Conservation (phyloP, 2,888 invertebrate genomes). For the Patella depressa region DNA sequence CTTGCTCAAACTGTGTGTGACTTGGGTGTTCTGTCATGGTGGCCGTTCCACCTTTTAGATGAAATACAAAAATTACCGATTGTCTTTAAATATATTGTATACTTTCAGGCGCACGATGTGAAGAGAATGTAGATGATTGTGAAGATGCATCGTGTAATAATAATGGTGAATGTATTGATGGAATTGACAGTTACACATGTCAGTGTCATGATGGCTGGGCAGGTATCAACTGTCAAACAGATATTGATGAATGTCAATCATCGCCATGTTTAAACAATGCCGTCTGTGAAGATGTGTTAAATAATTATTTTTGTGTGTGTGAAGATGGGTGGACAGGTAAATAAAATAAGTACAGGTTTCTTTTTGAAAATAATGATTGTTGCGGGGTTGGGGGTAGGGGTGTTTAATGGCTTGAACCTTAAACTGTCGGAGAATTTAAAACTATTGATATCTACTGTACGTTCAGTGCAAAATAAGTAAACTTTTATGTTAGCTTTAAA, state of each 20-base stretch:
- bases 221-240: conserved; percentile 24
- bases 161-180: conserved; percentile 30
- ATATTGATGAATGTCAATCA: background rate
- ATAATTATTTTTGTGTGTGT: background rate
- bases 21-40: too few species aligned
- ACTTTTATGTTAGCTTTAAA: too few species aligned
- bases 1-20: too few species aligned
- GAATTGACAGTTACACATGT: conserved; percentile 27
- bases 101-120: conserved; percentile 22
- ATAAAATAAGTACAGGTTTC: too few species aligned
- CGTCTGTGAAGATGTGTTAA: background rate
- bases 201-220: conserved; percentile 30
- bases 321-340: background rate
- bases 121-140: conserved; percentile 33
- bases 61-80: too few species aligned
- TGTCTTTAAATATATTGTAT: background rate
- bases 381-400: too few species aligned
- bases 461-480: too few species aligned
- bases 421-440: too few species aligned
- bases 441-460: too few species aligned
- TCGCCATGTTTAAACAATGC: background rate
- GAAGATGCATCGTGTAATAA: conserved; percentile 25
- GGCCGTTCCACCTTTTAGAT: too few species aligned
- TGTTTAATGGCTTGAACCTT: too few species aligned
- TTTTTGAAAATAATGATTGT: too few species aligned